These are phyloP conservation scores for Smutsia gigantea DNA, from an alignment of 2,797 vertebrate species.

Conservation along the genomic window DNA sequence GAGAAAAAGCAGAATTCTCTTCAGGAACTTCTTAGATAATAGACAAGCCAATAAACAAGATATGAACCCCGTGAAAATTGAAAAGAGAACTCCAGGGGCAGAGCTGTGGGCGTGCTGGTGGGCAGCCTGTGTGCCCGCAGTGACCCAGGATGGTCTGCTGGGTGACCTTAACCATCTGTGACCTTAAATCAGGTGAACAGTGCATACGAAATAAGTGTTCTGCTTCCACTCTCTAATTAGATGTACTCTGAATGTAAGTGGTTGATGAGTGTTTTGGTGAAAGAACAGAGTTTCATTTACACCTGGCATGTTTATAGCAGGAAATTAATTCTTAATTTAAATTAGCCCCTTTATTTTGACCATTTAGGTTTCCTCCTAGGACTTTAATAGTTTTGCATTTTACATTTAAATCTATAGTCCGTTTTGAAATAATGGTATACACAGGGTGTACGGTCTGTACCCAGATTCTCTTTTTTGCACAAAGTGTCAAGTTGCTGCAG, in stretches of 20 bases:
- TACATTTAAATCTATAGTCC: background rate
- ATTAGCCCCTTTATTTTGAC: background rate
- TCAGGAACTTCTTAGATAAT: background rate
- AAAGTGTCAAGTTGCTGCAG: background rate
- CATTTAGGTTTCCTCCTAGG: background rate
- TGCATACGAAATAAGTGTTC: background rate
- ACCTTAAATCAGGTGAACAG: background rate
- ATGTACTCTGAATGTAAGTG: background rate
- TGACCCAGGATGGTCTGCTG: background rate
- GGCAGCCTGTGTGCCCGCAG: background rate
- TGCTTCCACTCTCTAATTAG: background rate
- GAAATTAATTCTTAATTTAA: background rate
- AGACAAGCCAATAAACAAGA: background rate
- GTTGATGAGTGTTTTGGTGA: background rate
- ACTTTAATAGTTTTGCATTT: background rate
- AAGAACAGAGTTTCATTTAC: background rate
- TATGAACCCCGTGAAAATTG: background rate
- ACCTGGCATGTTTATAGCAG: background rate
- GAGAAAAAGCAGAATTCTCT: background rate
- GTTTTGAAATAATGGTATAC: background rate
- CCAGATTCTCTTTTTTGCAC: background rate
- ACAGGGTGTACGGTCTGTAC: background rate
- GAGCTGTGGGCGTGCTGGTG: fast-evolving
- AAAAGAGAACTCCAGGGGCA: background rate
- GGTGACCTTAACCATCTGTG: background rate